Base-by-base conservation (phyloP, 2,113 vertebrate genomes). In the Cettia cetti region DNA sequence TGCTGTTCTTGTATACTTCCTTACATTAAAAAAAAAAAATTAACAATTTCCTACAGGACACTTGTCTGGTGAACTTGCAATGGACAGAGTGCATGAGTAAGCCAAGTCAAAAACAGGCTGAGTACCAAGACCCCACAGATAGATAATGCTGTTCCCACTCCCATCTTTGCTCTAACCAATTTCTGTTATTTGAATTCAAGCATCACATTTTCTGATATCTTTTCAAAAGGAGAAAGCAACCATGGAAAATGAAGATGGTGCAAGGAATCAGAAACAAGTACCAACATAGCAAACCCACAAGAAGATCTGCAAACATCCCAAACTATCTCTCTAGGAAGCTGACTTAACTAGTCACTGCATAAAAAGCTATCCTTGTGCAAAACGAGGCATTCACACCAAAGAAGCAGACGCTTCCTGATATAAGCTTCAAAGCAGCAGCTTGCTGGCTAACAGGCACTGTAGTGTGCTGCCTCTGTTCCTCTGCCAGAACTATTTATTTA, bases 401-500 rank as follows among this genome's bases (percentile, higher is more conserved):
- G 87, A 79, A 61, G 56, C 78, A 71, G 50, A 72, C 14, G 15
- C 79, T 94, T 93, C 94, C 90, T 91, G 95, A 88, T 92, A 68
- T 0, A 92, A 89, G 91, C 90, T 84, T 92, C 86, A 95, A 92
- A 93, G 90, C 90, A 93, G 71, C 93, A 96, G 95, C 92, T 89
- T 95, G 90, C 69, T 93, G 94, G 79, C 56, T 86, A 93, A 79
- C 50, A 92, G 88, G 90, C 95, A 71, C 75, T 23, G 64, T 94
- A 94, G 82, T 61, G 39, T 83, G 74, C 77, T 90, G 90, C 78
- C 90, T 69, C 92, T 97, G 89, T 88, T 96, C 75, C 79, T 87
- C 85, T 91, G 64, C 92, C 89, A 74, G 77, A 82, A 81, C 66
- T 95, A 96, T 96, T 97, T 97, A 95, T 90, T 97, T 97, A 95